Evolutionary conservation across 2,113 vertebrate genomes (phyloP).

Genomic region (Sciurus niger): DNA sequence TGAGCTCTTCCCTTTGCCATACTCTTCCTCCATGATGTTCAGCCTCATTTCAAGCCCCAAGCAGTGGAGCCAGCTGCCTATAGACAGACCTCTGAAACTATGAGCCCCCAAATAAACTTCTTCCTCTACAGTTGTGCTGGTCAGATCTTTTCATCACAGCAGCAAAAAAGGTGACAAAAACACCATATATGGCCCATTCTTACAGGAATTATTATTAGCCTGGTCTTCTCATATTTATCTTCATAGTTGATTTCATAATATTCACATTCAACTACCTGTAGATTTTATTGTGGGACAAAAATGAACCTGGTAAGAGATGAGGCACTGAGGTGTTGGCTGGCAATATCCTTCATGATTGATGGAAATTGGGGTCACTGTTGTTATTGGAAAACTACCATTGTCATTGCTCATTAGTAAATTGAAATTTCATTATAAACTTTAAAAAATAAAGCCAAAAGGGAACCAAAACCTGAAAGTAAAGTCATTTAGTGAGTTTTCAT

Average conservation of each 20-base stretch:
- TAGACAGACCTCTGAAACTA: too few relatives aligned
- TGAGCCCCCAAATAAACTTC: too few relatives aligned
- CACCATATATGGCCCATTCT: background rate
- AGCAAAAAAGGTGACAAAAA: too few relatives aligned
- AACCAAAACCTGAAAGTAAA: background rate
- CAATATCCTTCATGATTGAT: background rate
- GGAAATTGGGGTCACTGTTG: background rate
- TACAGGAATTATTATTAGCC: background rate
- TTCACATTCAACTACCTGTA: background rate
- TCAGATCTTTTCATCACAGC: too few relatives aligned
- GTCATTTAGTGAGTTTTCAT: constrained; percentile 50
- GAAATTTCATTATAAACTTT: background rate
- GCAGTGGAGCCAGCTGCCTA: too few relatives aligned
- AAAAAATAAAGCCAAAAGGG: background rate
- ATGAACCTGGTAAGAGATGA: background rate
- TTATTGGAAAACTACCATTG: constrained; percentile 10
- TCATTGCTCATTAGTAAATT: background rate
- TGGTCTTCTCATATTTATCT: background rate
- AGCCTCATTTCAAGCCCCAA: too few relatives aligned
- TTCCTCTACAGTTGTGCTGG: too few relatives aligned
- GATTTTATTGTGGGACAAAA: background rate
- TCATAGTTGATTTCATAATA: background rate
- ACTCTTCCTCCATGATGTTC: too few relatives aligned
- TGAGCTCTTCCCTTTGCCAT: too few relatives aligned
- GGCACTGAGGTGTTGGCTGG: background rate